Evolutionary conservation across 2,797 vertebrate genomes (phyloP).

Genomic region (Xenopus petersii): DNA sequence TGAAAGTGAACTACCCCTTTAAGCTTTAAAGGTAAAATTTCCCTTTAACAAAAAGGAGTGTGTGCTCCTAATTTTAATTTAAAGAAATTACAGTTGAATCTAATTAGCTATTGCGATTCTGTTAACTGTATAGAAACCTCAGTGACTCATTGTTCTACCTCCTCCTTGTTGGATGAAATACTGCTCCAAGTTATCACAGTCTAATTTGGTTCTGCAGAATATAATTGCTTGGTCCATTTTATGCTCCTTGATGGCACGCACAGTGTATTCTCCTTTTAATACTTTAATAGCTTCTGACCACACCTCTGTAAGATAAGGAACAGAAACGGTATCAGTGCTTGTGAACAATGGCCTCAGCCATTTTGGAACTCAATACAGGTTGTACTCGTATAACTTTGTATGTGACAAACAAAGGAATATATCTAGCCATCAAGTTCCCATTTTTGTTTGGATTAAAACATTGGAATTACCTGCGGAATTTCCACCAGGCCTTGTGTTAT

Average conservation of each 20-base stretch:
- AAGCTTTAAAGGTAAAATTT: too few relatives aligned
- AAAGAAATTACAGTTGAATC: too few relatives aligned
- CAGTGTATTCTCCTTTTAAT: constrained; percentile 90
- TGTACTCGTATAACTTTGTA: too few relatives aligned
- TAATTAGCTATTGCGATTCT: too few relatives aligned
- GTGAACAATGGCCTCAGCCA: too few relatives aligned
- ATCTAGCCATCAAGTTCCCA: too few relatives aligned
- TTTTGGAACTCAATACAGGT: too few relatives aligned
- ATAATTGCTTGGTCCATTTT: constrained; percentile 98
- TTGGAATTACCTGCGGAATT: constrained; percentile 77
- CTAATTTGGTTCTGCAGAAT: constrained; percentile 97
- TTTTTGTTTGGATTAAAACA: background rate
- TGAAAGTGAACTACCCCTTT: too few relatives aligned
- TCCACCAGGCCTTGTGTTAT: constrained; percentile 85
- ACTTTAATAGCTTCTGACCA: constrained; percentile 97
- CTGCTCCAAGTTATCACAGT: constrained; percentile 97
- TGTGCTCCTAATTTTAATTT: too few relatives aligned
- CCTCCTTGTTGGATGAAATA: constrained; percentile 93
- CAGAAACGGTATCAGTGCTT: too few relatives aligned
- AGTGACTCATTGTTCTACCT: constrained; percentile 65
- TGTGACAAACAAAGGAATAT: background rate
- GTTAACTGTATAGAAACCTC: too few relatives aligned
- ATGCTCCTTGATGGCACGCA: constrained; percentile 93
- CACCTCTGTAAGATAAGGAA: constrained; percentile 76
- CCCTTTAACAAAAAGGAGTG: too few relatives aligned